Base-by-base conservation (phyloP, 2,888 invertebrate genomes). In the Dendrolimus houi region DNA sequence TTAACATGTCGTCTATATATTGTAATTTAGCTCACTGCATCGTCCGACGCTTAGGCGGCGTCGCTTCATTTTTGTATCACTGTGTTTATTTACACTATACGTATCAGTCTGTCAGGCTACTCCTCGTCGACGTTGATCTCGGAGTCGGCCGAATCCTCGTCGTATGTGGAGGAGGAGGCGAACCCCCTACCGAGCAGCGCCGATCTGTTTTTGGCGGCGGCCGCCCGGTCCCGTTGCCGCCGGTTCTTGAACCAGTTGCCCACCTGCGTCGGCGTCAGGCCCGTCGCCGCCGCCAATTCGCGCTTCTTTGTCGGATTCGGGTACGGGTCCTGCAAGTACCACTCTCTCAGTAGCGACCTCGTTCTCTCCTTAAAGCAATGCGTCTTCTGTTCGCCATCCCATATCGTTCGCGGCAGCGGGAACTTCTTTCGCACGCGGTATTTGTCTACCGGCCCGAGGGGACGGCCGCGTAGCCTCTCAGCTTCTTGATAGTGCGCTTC, bases 341-440 rank as follows among this genome's bases (percentile, higher is more conserved):
- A 99, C 92, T 99, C 99, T 62, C 99, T 92, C 66, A 99, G 92
- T 67, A 99, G 92, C 71, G 97, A 97, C 68, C 99, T 91, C 77
- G 99, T 99, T 65, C 98, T 92, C 90, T 99, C 96, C 87, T 99
- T 99, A 92, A 99, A 99, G 89, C 99, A 99, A 88, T 99, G 99
- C 81, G 98, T 98, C 68, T 99, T 99, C 91, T 99, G 99, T 84
- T 99, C 99, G 60, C 99, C 99, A 86, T 99, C 99, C 99, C 99
- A 99, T 76, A 99, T 99, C 62, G 99, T 99, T 71, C 98, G 92
- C 57, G 99, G 99, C 75, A 99, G 91, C 29, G 99, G 99, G 85
- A 99, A 99, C 94, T 99, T 99, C 92, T 99, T 95, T 62, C 99
- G 93, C 58, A 99, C 98, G 62, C 94, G 88, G 83, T 95, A 95